phyloP scores from a whole-genome alignment of 2,797 vertebrate species.

The Dendrocincla tyrannina region DNA sequence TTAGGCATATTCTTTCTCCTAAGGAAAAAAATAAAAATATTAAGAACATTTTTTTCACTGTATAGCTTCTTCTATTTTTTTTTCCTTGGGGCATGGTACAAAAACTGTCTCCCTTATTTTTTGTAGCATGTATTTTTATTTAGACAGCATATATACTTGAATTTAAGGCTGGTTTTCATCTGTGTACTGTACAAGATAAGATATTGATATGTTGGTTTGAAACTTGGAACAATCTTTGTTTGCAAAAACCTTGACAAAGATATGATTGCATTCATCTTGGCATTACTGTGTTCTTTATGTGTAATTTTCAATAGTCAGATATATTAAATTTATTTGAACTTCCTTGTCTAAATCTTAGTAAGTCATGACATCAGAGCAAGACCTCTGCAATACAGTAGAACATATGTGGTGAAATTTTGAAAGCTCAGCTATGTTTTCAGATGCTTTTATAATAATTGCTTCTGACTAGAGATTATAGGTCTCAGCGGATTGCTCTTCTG shows the following conservation, averaged over 20 bases:
- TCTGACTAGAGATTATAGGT: neutral
- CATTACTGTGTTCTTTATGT: neutral
- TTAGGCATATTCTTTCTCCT: neutral
- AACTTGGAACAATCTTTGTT: neutral
- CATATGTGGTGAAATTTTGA: neutral
- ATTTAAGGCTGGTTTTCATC: neutral
- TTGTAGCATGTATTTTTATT: neutral
- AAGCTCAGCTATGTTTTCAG: neutral
- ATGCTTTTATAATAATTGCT: neutral
- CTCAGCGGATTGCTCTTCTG: neutral
- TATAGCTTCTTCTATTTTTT: neutral
- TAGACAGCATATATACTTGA: neutral
- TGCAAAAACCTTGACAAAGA: neutral
- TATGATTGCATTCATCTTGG: neutral
- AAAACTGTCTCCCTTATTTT: neutral
- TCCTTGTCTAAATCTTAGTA: neutral
- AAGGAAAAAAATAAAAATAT: neutral
- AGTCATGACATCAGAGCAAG: neutral
- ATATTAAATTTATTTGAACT: neutral
- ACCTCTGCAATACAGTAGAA: neutral
- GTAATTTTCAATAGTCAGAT: neutral
- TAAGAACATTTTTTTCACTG: neutral
- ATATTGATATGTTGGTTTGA: neutral
- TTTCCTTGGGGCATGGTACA: neutral
- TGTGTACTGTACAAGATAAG: neutral